These are phyloP conservation scores for Brassicogethes aeneus DNA, from an alignment of 2,888 invertebrate species.

Conservation along the genomic window DNA sequence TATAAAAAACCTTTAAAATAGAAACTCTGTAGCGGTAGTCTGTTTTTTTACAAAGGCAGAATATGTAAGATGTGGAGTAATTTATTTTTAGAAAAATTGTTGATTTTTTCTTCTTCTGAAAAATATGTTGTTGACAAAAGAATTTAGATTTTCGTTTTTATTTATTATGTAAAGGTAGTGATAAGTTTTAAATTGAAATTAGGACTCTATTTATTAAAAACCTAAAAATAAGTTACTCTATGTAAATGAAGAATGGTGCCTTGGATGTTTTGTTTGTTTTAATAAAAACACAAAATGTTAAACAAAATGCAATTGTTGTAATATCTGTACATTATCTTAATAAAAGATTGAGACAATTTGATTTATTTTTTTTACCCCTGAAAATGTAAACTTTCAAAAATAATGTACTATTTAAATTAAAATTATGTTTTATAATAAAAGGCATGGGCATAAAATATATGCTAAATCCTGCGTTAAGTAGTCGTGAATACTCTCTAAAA, in stretches of 20 bases:
- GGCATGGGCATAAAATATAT: too few species aligned
- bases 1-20: conserved; percentile 10
- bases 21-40: conserved; percentile 26
- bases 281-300: conserved; percentile 33
- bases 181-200: too few species aligned
- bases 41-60: conserved; percentile 34
- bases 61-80: conserved; percentile 27
- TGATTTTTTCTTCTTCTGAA: not conserved
- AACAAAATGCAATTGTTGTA: conserved; percentile 39
- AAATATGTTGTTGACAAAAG: too few species aligned
- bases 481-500: too few species aligned
- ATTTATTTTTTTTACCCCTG: not conserved
- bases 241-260: conserved; percentile 39
- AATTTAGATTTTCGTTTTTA: too few species aligned
- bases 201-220: too few species aligned
- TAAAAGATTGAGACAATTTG: conserved; percentile 22
- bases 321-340: conserved; percentile 38
- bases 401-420: too few species aligned
- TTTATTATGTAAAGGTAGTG: too few species aligned
- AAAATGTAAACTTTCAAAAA: too few species aligned
- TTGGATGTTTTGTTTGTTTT: conserved; percentile 40
- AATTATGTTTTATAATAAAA: too few species aligned
- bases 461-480: too few species aligned
- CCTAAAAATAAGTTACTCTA: conserved; percentile 20
- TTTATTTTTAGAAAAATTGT: conserved; percentile 16